Conservation (phyloP, 1,140 invertebrate species). For the Papilio polyxenes region DNA sequence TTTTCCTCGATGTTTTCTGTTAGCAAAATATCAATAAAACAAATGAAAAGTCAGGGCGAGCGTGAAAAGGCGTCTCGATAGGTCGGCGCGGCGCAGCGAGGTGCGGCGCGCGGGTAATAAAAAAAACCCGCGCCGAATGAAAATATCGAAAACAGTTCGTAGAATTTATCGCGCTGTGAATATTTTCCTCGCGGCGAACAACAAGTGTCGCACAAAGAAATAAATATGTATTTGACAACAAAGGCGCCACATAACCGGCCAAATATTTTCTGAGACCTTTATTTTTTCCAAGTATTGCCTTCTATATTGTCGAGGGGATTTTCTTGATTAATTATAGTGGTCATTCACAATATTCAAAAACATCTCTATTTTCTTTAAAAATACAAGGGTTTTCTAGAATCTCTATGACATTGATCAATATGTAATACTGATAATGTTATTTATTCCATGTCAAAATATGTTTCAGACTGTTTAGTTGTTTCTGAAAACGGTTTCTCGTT, state of each 20-base stretch:
- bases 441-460: background rate
- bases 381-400: background rate
- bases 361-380: background rate
- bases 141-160: constrained; percentile 15
- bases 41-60: constrained; percentile 12
- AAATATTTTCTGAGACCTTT: constrained; percentile 6
- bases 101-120: background rate
- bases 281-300: background rate
- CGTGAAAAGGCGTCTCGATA: background rate
- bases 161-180: constrained; percentile 3
- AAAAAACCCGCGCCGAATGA: constrained; percentile 5
- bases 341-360: background rate
- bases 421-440: background rate
- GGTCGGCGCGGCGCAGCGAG: background rate
- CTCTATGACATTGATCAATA: background rate
- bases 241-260: background rate
- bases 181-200: constrained; percentile 16
- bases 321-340: background rate
- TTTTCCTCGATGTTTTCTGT: background rate
- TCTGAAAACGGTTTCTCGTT: too few species aligned
- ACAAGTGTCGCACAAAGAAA: constrained; percentile 22
- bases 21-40: constrained; percentile 22
- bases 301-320: background rate
- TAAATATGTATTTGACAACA: constrained; percentile 26
- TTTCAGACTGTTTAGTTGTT: too few species aligned